phyloP scores from a whole-genome alignment of 2,797 vertebrate genomes.

The Chaetodon trifasciatus region DNA sequence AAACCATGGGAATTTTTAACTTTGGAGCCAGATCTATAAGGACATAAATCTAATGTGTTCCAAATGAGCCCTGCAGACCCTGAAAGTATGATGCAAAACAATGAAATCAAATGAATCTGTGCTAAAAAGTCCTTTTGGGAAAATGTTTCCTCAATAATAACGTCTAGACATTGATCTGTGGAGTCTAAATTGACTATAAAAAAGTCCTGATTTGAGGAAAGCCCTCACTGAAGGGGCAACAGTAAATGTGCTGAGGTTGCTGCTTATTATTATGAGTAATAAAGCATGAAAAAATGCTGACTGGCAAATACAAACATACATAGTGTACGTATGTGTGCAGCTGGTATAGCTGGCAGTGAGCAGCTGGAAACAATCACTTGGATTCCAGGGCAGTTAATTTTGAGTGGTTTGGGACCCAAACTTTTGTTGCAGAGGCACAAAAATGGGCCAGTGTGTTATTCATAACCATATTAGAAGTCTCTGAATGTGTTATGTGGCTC shows the following conservation, averaged over 20 bases:
- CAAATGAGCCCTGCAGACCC: slow-evolving; percentile 63
- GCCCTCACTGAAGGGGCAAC: slow-evolving; percentile 41
- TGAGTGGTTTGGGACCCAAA: slow-evolving; percentile 18
- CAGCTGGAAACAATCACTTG: slow-evolving; percentile 52
- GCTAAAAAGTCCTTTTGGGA: slow-evolving; percentile 22
- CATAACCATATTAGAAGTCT: slow-evolving; percentile 13
- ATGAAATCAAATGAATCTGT: slow-evolving; percentile 59
- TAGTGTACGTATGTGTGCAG: slow-evolving; percentile 41
- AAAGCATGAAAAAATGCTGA: slow-evolving; percentile 65
- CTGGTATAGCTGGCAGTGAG: slow-evolving; percentile 48
- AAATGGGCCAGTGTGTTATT: slow-evolving; percentile 33
- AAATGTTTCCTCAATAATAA: slow-evolving; percentile 61
- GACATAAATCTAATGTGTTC: slow-evolving; percentile 53
- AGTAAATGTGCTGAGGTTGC: slow-evolving; percentile 47
- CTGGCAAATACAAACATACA: slow-evolving; percentile 46
- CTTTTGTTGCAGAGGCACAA: slow-evolving; percentile 3
- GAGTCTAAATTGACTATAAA: slow-evolving; percentile 64
- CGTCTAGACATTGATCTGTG: slow-evolving; percentile 71
- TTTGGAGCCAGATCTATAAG: slow-evolving; percentile 43
- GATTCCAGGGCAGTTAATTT: slow-evolving; percentile 30
- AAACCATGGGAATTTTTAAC: slow-evolving; percentile 62
- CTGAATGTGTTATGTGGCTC: slow-evolving; percentile 6
- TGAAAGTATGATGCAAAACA: slow-evolving; percentile 60
- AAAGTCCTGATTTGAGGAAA: slow-evolving; percentile 56
- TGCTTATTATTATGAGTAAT: slow-evolving; percentile 62